These are phyloP conservation scores for Chionoecetes opilio DNA, from an alignment of 1,140 invertebrate genomes.

Conservation along the genomic window DNA sequence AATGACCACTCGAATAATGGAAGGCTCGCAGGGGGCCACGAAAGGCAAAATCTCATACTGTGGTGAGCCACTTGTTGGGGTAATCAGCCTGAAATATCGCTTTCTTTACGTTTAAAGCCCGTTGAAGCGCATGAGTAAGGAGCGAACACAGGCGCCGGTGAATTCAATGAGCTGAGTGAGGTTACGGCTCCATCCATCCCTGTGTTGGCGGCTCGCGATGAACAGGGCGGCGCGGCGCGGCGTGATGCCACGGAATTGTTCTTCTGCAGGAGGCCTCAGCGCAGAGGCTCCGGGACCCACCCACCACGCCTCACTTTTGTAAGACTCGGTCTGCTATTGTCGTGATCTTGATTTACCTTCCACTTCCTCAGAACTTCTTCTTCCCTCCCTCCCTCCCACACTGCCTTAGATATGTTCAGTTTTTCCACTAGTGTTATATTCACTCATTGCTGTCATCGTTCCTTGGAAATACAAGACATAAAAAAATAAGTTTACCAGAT, in stretches of 20 bases:
- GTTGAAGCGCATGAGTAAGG: not conserved
- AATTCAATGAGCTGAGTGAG: conserved; percentile 36
- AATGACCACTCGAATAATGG: conserved; percentile 51
- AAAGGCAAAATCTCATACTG: conserved; percentile 55
- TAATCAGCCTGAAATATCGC: conserved; percentile 59
- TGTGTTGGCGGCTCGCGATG: not conserved
- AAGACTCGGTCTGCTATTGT: not conserved
- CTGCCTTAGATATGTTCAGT: not conserved
- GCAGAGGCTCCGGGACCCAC: not conserved
- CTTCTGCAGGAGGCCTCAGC: not conserved
- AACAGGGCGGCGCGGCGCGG: not conserved
- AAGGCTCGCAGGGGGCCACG: conserved; percentile 16
- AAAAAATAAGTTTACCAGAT: not conserved
- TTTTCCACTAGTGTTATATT: not conserved
- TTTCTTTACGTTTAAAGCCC: conserved; percentile 29
- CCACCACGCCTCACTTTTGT: not conserved
- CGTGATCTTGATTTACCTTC: not conserved
- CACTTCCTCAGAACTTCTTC: too few species aligned
- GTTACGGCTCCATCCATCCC: not conserved
- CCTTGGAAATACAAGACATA: not conserved
- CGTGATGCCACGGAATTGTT: not conserved
- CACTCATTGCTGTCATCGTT: not conserved
- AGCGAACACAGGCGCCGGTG: not conserved
- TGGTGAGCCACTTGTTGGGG: conserved; percentile 34
- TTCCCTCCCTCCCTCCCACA: not conserved